phyloP scores from a whole-genome alignment of 2,888 invertebrate species.

The Leptarthrus brevirostris region DNA sequence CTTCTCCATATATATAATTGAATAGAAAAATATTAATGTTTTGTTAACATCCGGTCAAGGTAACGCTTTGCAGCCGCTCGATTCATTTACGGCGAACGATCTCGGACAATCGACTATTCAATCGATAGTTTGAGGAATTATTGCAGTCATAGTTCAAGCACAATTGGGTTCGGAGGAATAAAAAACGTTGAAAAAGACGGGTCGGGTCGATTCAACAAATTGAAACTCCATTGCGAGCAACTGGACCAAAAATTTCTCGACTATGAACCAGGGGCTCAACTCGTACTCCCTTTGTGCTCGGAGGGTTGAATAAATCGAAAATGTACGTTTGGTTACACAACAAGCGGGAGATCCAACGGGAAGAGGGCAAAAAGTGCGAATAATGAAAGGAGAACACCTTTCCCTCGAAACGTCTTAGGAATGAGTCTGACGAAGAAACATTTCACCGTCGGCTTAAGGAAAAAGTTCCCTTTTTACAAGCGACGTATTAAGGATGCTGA shows the following conservation, averaged over 20 bases:
- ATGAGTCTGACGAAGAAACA: constrained; percentile 1
- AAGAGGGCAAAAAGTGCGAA: constrained; percentile 24
- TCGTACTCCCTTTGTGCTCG: constrained; percentile 22
- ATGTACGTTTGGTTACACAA: constrained; percentile 23
- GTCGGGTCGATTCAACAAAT: constrained; percentile 27
- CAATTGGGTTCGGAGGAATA: background rate
- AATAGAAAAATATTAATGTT: background rate
- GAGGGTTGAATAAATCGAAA: constrained; percentile 23
- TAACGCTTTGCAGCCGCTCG: background rate
- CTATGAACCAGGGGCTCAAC: background rate
- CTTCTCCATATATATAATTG: too few relatives aligned
- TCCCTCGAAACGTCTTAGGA: constrained; percentile 6
- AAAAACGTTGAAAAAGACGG: background rate
- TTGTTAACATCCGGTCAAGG: constrained; percentile 29
- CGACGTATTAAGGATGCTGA: background rate
- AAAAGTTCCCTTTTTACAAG: background rate
- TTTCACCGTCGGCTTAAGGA: constrained; percentile 10
- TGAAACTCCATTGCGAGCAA: constrained; percentile 33
- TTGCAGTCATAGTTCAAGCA: constrained; percentile 16
- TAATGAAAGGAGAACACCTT: constrained; percentile 33
- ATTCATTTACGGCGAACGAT: background rate
- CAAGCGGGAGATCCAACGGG: background rate
- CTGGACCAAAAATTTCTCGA: constrained; percentile 28
- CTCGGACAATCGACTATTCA: constrained; percentile 1
- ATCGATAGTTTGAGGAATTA: background rate